A percentile compares a stretch with the other conserved stretches of the same genome.
phyloP scores from a whole-genome alignment of 2,113 vertebrate genomes.

The Myotis brandtii region DNA sequence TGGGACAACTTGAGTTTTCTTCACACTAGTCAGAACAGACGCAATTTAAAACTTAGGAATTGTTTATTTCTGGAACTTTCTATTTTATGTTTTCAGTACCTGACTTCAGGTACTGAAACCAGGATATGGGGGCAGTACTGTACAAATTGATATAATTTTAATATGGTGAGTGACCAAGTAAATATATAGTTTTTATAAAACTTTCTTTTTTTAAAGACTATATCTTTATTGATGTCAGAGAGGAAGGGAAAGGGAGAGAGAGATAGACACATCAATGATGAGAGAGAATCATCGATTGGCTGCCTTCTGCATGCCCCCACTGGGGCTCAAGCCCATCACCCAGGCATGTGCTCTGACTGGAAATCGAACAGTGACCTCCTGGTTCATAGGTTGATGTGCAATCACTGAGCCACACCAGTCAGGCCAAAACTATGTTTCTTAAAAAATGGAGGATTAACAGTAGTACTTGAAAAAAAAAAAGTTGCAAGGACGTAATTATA shows the following conservation, averaged over 20 bases:
- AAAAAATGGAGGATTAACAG: neutral
- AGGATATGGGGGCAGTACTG: neutral
- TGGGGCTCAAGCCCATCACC: too few species aligned
- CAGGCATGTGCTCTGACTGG: too few species aligned
- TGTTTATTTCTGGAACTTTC: neutral
- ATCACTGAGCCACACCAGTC: too few species aligned
- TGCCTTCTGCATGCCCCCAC: too few species aligned
- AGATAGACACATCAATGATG: too few species aligned
- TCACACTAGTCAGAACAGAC: neutral
- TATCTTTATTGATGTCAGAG: too few species aligned
- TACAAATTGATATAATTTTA: constrained; percentile 9
- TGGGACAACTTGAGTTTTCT: neutral
- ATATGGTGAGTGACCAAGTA: neutral
- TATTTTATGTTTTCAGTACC: neutral
- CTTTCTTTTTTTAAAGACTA: too few species aligned
- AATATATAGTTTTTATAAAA: constrained; percentile 28
- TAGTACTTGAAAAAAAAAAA: neutral
- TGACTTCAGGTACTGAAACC: neutral
- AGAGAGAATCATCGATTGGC: too few species aligned
- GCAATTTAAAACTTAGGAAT: neutral
- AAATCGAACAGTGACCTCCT: too few species aligned
- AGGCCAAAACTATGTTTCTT: neutral
- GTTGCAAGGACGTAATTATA: neutral
- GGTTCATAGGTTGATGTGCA: too few species aligned
- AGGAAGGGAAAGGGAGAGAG: too few species aligned